Conservation (phyloP, 2,797 vertebrate genomes). For the Etheostoma perlongum region DNA sequence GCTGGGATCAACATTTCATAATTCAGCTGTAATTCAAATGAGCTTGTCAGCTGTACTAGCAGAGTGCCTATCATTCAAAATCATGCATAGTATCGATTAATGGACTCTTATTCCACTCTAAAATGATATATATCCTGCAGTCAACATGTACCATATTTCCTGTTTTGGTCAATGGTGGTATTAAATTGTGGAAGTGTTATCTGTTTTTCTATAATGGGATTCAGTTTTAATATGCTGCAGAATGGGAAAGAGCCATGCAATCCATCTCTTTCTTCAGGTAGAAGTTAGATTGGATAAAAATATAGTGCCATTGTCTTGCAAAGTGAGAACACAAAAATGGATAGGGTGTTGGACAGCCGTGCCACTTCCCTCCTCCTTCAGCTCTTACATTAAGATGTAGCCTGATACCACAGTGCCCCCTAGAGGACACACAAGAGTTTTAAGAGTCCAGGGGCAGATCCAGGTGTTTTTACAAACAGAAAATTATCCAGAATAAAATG, state of each 20-base stretch:
- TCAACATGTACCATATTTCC: conserved; percentile 69
- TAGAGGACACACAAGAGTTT: conserved; percentile 40
- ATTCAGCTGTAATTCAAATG: conserved; percentile 67
- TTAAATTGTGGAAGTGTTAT: conserved; percentile 68
- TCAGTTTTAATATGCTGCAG: conserved; percentile 76
- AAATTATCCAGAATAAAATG: conserved; percentile 28
- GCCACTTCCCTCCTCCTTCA: conserved; percentile 33
- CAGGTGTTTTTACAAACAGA: conserved; percentile 46
- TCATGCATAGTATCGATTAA: conserved; percentile 64
- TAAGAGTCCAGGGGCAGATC: conserved; percentile 4
- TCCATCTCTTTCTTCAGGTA: conserved; percentile 61
- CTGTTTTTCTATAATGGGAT: conserved; percentile 71
- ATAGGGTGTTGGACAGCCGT: conserved; percentile 52
- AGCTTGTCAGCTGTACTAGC: conserved; percentile 67
- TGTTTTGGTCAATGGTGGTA: conserved; percentile 68
- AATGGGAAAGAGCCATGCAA: conserved; percentile 45
- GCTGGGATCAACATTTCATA: conserved; percentile 66
- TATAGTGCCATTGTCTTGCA: conserved; percentile 74
- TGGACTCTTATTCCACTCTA: conserved; percentile 47
- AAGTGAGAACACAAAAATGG: conserved; percentile 73
- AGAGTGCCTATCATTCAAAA: conserved; percentile 62
- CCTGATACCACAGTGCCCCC: conserved; percentile 83
- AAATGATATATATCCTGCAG: conserved; percentile 63
- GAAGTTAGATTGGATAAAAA: conserved; percentile 78
- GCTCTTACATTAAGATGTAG: conserved; percentile 15